Percentiles rank a stretch among this genome's conserved stretches.
phyloP scores from a whole-genome alignment of 1,140 invertebrate genomes.

The Hestina assimilis region DNA sequence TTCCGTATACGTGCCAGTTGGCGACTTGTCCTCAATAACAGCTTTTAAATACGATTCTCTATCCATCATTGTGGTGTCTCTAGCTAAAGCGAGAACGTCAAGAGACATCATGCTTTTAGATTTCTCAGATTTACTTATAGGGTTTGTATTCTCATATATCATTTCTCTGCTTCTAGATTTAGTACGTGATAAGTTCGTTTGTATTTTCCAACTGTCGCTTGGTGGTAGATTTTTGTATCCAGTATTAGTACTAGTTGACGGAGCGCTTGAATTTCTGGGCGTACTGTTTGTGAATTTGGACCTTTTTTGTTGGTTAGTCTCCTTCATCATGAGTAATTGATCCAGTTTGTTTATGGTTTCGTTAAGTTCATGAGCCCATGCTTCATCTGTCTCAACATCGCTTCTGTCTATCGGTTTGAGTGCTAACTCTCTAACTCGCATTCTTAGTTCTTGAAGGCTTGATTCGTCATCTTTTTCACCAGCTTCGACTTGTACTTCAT shows the following conservation, averaged over 20 bases:
- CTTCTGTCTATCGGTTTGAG: slow-evolving; percentile 81
- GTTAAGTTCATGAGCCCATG: slow-evolving; percentile 82
- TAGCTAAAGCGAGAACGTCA: slow-evolving; percentile 61
- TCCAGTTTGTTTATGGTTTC: slow-evolving; percentile 83
- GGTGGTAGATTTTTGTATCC: slow-evolving; percentile 44
- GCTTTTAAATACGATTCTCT: slow-evolving; percentile 69
- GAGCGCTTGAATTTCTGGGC: slow-evolving; percentile 59
- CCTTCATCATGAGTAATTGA: slow-evolving; percentile 81
- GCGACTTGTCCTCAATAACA: slow-evolving; percentile 70
- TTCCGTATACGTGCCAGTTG: slow-evolving; percentile 68
- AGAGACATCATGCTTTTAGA: slow-evolving; percentile 73
- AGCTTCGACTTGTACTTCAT: slow-evolving; percentile 59
- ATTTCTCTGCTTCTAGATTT: slow-evolving; percentile 62
- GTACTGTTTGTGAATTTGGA: slow-evolving; percentile 62
- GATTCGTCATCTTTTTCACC: slow-evolving; percentile 66
- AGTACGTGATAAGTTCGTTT: slow-evolving; percentile 47
- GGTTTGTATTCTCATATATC: slow-evolving; percentile 48
- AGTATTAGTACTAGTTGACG: slow-evolving; percentile 54
- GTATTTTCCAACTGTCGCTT: slow-evolving; percentile 44
- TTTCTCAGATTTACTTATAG: slow-evolving; percentile 56
- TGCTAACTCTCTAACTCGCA: slow-evolving; percentile 80
- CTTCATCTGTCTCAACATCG: slow-evolving; percentile 80
- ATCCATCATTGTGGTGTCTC: slow-evolving; percentile 63
- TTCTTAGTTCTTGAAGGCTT: slow-evolving; percentile 75
- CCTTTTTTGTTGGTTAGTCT: slow-evolving; percentile 76